Evolutionary conservation across 2,797 vertebrate species (phyloP).

Genomic region (Amniataba percoides): DNA sequence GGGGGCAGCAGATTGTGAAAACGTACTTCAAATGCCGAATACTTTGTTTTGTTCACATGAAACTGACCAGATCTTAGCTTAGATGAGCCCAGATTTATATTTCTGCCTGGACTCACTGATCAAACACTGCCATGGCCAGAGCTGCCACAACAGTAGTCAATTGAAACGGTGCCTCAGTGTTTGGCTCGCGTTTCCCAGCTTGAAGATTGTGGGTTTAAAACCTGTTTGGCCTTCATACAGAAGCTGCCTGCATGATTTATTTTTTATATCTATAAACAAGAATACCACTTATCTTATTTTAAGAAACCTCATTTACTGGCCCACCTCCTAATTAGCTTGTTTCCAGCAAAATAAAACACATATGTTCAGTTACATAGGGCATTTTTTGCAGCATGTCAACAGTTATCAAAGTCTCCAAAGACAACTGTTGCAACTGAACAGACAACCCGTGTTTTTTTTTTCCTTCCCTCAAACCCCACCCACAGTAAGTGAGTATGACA

Average conservation of each 20-base stretch:
- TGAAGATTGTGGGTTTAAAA: not conserved
- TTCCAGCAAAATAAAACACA: not conserved
- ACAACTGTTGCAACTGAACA: not conserved
- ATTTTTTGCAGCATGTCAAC: not conserved
- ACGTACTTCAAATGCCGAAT: not conserved
- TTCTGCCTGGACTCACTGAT: no score
- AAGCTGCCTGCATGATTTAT: not conserved
- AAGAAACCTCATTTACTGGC: not conserved
- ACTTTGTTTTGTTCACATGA: not conserved
- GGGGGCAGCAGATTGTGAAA: not conserved
- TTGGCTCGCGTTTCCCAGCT: not conserved
- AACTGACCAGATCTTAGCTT: not conserved
- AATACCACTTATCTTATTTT: not conserved
- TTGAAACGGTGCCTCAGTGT: not conserved
- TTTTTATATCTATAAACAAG: no score
- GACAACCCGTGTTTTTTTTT: not conserved
- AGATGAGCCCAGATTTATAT: not conserved
- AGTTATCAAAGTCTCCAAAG: conserved; percentile 8
- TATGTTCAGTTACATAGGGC: not conserved
- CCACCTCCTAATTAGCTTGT: not conserved
- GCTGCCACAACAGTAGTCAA: no score
- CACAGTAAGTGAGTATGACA: conserved; percentile 7
- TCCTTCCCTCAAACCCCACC: conserved; percentile 1
- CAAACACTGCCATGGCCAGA: not conserved
- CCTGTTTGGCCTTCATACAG: no score